Conservation (phyloP, 1,140 invertebrate species). For the Geopemphigus sp. region DNA sequence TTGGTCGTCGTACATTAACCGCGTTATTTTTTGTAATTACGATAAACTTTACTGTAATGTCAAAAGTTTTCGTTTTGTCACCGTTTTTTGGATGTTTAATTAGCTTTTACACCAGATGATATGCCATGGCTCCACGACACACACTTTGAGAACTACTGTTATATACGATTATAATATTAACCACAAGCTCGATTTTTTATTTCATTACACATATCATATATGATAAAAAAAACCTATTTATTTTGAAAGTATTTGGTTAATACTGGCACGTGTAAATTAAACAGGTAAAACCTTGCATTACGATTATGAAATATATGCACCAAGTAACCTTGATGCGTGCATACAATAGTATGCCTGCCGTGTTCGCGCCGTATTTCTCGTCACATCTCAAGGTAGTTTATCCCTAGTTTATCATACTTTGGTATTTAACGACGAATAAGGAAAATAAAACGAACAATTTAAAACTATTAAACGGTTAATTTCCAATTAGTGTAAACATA, state of each 20-base stretch:
- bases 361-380: constrained; percentile 25
- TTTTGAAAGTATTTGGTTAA: constrained; percentile 34
- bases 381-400: constrained; percentile 18
- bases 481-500: background rate
- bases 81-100: too few relatives aligned
- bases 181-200: background rate
- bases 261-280: constrained; percentile 25
- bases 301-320: constrained; percentile 40
- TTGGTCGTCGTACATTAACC: too few relatives aligned
- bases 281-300: constrained; percentile 41
- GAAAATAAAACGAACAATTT: background rate
- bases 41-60: too few relatives aligned
- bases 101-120: too few relatives aligned
- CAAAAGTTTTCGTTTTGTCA: too few relatives aligned
- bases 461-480: background rate
- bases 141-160: too few relatives aligned
- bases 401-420: constrained; percentile 29
- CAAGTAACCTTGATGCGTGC: constrained; percentile 34
- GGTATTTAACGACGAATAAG: background rate
- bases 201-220: background rate
- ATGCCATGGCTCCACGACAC: too few relatives aligned
- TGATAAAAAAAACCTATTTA: background rate
- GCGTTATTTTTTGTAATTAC: too few relatives aligned
- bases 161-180: background rate
- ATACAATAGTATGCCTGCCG: constrained; percentile 4